These are phyloP conservation scores for Botia almorhae DNA, from an alignment of 2,797 vertebrate species.

Conservation along the genomic window DNA sequence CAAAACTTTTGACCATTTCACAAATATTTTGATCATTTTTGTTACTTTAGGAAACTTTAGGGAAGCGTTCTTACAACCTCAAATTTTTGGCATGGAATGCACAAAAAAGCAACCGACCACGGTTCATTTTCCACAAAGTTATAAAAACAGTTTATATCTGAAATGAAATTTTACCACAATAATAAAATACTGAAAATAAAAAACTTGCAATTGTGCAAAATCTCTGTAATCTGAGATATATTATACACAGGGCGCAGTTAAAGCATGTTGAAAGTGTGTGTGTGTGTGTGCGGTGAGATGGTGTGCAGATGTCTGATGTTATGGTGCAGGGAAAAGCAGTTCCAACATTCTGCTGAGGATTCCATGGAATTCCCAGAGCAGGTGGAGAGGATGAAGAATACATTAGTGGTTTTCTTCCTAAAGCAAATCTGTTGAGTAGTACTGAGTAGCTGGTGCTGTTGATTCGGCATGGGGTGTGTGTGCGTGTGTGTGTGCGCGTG, in stretches of 20 bases:
- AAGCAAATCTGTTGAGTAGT: background rate
- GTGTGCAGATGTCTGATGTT: slow-evolving; percentile 2
- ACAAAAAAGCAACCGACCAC: too few relatives aligned
- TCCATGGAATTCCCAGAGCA: slow-evolving; percentile 13
- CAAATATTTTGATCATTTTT: too few relatives aligned
- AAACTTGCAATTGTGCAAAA: too few relatives aligned
- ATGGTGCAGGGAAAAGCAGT: background rate
- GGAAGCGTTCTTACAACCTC: too few relatives aligned
- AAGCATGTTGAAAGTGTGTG: background rate
- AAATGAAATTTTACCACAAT: too few relatives aligned
- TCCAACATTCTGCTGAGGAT: background rate
- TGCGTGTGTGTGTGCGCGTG: background rate
- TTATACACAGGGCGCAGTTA: background rate
- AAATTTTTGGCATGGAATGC: too few relatives aligned
- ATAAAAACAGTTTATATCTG: too few relatives aligned
- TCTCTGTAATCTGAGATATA: background rate
- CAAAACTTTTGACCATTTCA: too few relatives aligned
- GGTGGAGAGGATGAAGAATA: background rate
- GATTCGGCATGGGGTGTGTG: background rate
- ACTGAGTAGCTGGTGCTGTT: background rate
- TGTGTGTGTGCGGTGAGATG: background rate
- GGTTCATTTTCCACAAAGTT: too few relatives aligned
- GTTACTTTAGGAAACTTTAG: too few relatives aligned
- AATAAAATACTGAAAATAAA: too few relatives aligned
- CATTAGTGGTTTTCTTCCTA: slow-evolving; percentile 15